Conservation (phyloP, 2,888 invertebrate species). For the Cyclophora albipunctata region DNA sequence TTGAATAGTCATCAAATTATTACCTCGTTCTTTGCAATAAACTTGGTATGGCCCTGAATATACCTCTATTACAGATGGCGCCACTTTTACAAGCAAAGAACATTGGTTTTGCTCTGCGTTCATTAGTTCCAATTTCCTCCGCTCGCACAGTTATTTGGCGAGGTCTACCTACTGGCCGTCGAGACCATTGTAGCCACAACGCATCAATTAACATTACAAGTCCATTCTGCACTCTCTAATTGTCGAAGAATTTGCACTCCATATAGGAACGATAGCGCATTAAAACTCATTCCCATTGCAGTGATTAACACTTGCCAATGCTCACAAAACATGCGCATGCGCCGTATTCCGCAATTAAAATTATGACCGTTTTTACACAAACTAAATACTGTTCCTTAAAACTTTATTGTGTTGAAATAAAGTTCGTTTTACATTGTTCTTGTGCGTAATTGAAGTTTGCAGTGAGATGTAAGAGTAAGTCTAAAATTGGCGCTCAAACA, state of each 20-base stretch:
- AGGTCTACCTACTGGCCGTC: too few species aligned
- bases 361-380: slow-evolving; percentile 25
- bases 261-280: slow-evolving; percentile 42
- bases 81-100: too few species aligned
- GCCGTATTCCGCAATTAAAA: slow-evolving; percentile 60
- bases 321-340: slow-evolving; percentile 44
- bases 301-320: slow-evolving; percentile 59
- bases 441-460: slow-evolving; percentile 24
- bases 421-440: slow-evolving; percentile 21
- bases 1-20: too few species aligned
- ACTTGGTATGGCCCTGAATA: too few species aligned
- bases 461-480: slow-evolving; percentile 33
- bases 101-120: too few species aligned
- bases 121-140: too few species aligned
- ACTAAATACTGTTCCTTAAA: not conserved
- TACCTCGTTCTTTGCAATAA: too few species aligned
- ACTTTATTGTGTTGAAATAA: slow-evolving; percentile 19
- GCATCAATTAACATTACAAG: too few species aligned
- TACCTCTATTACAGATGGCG: too few species aligned
- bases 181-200: too few species aligned
- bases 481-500: slow-evolving; percentile 66
- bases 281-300: slow-evolving; percentile 44
- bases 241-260: slow-evolving; percentile 47
- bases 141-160: too few species aligned
- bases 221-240: slow-evolving; percentile 16